Percentiles rank a stretch among this genome's conserved stretches.
phyloP scores from a whole-genome alignment of 2,888 invertebrate genomes.

The Noctuana brunneofusca region DNA sequence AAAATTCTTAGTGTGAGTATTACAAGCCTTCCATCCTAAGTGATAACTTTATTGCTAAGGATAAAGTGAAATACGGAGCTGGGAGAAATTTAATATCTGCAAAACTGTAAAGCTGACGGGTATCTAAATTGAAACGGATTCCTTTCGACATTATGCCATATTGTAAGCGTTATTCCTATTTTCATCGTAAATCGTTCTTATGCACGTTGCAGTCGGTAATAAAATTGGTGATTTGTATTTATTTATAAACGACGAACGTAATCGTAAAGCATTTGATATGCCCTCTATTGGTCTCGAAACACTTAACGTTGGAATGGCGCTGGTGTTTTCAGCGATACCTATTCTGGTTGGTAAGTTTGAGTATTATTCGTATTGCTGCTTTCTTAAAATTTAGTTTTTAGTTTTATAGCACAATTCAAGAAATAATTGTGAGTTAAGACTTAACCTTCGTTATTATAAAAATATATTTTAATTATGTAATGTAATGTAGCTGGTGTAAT shows the following conservation, averaged over 20 bases:
- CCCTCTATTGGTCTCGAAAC: conserved; percentile 44
- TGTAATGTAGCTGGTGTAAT: no score
- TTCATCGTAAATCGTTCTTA: conserved; percentile 32
- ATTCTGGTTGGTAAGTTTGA: conserved; percentile 53
- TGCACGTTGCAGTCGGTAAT: conserved; percentile 53
- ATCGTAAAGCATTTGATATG: conserved; percentile 61
- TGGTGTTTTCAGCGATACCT: conserved; percentile 50
- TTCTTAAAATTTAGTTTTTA: no score
- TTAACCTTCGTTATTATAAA: no score
- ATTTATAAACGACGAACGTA: conserved; percentile 69
- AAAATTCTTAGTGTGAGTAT: no score
- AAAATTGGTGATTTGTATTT: conserved; percentile 70
- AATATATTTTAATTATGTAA: no score
- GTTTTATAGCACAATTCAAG: no score
- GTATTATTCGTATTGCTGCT: not conserved
- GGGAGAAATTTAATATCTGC: not conserved
- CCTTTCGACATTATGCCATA: not conserved
- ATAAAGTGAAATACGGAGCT: not conserved
- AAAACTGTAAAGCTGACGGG: not conserved
- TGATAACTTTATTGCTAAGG: no score
- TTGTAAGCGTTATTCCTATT: conserved; percentile 20
- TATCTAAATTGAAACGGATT: not conserved
- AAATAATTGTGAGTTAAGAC: no score
- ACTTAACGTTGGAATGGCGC: conserved; percentile 56
- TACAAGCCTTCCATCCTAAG: no score